Conservation (phyloP, 2,888 invertebrate genomes). For the Tanytarsus gracilentus region DNA sequence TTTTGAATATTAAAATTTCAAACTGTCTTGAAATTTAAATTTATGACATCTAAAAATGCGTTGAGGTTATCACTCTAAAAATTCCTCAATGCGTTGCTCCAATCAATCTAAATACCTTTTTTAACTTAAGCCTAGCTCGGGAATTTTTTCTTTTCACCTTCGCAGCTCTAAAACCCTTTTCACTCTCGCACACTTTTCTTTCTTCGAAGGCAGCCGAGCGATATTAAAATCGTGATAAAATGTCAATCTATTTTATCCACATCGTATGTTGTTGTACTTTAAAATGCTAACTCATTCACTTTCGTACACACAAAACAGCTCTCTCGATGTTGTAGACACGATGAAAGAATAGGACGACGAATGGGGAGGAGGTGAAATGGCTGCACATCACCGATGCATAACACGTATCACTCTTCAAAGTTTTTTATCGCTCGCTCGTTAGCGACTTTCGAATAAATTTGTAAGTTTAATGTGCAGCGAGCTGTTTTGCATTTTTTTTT, state of each 20-base stretch:
- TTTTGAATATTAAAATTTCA: too few species aligned
- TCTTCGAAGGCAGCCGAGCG: neutral
- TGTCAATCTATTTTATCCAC: conserved; percentile 4
- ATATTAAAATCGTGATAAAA: conserved; percentile 14
- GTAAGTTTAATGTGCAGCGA: conserved; percentile 9
- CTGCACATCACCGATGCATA: conserved; percentile 14
- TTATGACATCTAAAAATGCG: too few species aligned
- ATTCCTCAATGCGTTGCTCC: too few species aligned
- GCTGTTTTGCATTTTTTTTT: conserved; percentile 15
- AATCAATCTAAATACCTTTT: too few species aligned
- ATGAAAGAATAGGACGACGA: neutral
- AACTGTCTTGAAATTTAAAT: too few species aligned
- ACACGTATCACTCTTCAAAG: conserved; percentile 4
- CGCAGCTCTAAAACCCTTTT: neutral
- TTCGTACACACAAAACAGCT: neutral
- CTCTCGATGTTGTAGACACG: neutral
- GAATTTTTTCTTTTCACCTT: too few species aligned
- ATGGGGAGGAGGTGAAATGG: neutral
- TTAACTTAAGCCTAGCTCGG: too few species aligned
- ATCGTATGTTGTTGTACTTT: neutral
- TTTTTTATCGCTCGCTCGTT: conserved; percentile 9
- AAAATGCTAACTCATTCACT: conserved; percentile 12
- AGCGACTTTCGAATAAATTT: conserved; percentile 14
- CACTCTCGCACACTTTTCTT: neutral
- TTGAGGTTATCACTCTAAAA: too few species aligned